These are phyloP conservation scores for Anthrax anthrax DNA, from an alignment of 2,888 invertebrate genomes.

Conservation along the genomic window DNA sequence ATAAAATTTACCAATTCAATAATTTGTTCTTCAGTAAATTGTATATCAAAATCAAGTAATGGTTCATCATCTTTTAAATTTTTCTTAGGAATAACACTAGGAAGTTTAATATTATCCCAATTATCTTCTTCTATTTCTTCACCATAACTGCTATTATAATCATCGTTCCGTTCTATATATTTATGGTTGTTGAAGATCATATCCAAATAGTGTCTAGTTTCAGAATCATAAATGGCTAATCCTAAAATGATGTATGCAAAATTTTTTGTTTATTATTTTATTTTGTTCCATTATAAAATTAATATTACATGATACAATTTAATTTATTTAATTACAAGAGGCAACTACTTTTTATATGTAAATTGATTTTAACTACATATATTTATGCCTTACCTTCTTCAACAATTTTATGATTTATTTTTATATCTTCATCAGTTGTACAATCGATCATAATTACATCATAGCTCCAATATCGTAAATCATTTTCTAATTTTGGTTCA, in stretches of 20 bases:
- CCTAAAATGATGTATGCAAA: too few species aligned
- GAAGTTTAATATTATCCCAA: constrained; percentile 9
- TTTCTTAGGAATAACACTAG: too few species aligned
- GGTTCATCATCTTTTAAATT: neutral
- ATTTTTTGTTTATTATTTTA: too few species aligned
- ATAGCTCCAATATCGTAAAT: constrained; percentile 7
- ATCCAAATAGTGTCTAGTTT: constrained; percentile 8
- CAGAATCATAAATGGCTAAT: constrained; percentile 7
- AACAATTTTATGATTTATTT: constrained; percentile 9
- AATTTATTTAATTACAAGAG: too few species aligned
- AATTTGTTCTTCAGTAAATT: constrained; percentile 7
- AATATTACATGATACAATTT: too few species aligned
- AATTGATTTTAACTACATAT: too few species aligned
- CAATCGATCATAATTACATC: constrained; percentile 9
- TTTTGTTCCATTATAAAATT: too few species aligned
- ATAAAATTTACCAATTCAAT: constrained; percentile 4
- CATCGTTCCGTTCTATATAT: neutral
- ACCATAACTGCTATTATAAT: neutral
- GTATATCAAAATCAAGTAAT: constrained; percentile 6
- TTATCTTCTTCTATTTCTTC: constrained; percentile 1
- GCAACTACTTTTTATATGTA: too few species aligned
- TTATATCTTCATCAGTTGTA: constrained; percentile 4
- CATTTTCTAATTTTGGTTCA: neutral
- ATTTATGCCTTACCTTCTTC: constrained; percentile 10
- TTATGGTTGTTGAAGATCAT: neutral